Percentiles rank a stretch among this genome's conserved stretches.
Conservation (phyloP, 1,140 invertebrate genomes). For the Trinorchestia longiramus region DNA sequence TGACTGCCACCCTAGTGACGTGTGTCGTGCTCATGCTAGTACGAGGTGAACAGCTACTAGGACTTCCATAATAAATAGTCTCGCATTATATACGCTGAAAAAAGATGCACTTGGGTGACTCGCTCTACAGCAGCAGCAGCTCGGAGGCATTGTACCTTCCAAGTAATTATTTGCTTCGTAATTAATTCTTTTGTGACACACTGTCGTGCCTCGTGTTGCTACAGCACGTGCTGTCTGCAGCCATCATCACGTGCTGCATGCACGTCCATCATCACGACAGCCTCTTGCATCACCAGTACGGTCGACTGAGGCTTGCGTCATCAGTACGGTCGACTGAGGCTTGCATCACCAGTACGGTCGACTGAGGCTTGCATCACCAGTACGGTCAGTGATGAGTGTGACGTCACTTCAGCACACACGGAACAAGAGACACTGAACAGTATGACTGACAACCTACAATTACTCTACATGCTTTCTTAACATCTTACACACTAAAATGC, state of each 20-base stretch:
- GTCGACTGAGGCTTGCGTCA: background rate
- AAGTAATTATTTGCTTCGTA: background rate
- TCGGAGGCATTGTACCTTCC: background rate
- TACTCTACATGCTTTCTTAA: background rate
- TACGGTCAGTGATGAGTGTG: background rate
- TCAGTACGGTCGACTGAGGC: background rate
- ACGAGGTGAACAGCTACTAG: background rate
- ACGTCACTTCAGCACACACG: background rate
- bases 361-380: background rate
- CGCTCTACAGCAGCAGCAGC: background rate
- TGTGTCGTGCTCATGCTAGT: background rate
- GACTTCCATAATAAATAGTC: background rate
- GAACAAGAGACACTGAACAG: background rate
- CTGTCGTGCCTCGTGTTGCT: no score
- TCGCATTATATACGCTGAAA: background rate
- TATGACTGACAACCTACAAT: background rate
- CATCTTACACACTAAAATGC: background rate
- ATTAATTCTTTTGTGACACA: no score
- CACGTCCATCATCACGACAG: no score
- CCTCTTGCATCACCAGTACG: background rate
- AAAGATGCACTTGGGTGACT: conserved; percentile 6
- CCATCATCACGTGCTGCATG: no score
- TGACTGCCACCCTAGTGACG: no score
- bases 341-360: background rate
- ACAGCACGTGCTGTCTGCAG: background rate